Base-by-base conservation (phyloP, 2,888 invertebrate genomes). In the Papilio protenor region DNA sequence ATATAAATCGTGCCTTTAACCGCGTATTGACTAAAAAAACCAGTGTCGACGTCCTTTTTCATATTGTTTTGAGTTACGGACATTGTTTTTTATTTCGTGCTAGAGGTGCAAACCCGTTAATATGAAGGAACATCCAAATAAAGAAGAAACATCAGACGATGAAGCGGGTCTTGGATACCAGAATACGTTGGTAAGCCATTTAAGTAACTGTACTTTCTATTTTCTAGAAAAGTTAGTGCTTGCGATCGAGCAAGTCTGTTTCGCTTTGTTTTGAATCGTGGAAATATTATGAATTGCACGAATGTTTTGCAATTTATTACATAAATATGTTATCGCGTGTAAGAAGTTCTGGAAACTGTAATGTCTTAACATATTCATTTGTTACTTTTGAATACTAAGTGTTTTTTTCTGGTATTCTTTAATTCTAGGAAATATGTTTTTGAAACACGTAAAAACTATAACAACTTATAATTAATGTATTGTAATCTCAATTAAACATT, bases 111-210 rank as follows among this genome's bases (percentile, higher is more conserved):
- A 87, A 85, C 83, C 83, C 81, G 82, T 83, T 82, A 88, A 83
- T 79, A 94, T 94, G 94, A 94, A 92, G 88, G 88, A 88, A 77
- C 79, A 87, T 73, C 86, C 85, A 73, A 86, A 82, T 75, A 94
- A 93, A 81, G 94, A 94, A 23, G 95, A 95, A 81, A 92, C 90
- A 55, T 95, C 94, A 2, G 95, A 96, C 85, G 96, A 96, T 84
- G 96, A 96, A 83, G 93, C 96, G 79, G 96, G 97, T 79, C 91
- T 97, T 86, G 97, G 97, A 75, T 96, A 96, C 85, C 96, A 96
- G 88, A 96, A 96, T 84, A 96, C 96, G 69, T 95, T 96, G 96
- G 96, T 96, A 85, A 96, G 96, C 95, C 66, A 78, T 80, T 82
- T 76, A 76, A 81, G 76, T 84, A 79, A 79, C 71, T 47, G 80